These are phyloP conservation scores for Drosophila paulistorum DNA, from an alignment of 1,140 invertebrate species.

Conservation along the genomic window DNA sequence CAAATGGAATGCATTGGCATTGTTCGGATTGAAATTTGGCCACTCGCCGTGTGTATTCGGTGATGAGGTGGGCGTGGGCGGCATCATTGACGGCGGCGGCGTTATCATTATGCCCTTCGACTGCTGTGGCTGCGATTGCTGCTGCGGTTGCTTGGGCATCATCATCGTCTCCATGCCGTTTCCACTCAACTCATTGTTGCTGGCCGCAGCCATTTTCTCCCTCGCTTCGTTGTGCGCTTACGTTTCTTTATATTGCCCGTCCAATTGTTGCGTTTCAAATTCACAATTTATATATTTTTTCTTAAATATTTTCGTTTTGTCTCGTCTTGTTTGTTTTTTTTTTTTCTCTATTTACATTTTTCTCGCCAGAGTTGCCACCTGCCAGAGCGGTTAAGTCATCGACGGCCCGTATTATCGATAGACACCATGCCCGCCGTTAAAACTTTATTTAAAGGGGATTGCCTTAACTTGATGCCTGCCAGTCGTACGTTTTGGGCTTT, in stretches of 20 bases:
- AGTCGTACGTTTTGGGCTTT: too few relatives aligned
- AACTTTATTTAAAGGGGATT: too few relatives aligned
- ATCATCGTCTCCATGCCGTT: conserved; percentile 55
- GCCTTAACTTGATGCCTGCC: too few relatives aligned
- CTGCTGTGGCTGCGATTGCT: conserved; percentile 31
- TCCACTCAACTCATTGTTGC: conserved; percentile 61
- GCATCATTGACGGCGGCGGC: conserved; percentile 85
- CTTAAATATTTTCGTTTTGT: conserved; percentile 61
- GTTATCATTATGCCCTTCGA: conserved; percentile 83
- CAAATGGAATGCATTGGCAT: conserved; percentile 73
- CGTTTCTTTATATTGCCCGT: conserved; percentile 28
- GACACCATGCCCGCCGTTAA: too few relatives aligned
- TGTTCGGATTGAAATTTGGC: conserved; percentile 80
- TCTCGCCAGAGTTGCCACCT: conserved; percentile 36
- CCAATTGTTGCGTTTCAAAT: conserved; percentile 34
- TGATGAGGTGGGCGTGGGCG: conserved; percentile 83
- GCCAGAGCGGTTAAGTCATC: conserved; percentile 5
- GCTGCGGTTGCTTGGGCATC: conserved; percentile 19
- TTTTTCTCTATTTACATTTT: conserved; percentile 79
- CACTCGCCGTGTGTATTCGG: conserved; percentile 84
- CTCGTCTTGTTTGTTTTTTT: conserved; percentile 79
- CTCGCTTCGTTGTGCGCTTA: conserved; percentile 24
- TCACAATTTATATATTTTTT: conserved; percentile 5
- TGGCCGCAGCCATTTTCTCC: conserved; percentile 59
- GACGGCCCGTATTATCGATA: not conserved